Conservation (phyloP, 30 jellyfish, hydroid and myxozoan genomes). For the Aurelia coerulea region DNA sequence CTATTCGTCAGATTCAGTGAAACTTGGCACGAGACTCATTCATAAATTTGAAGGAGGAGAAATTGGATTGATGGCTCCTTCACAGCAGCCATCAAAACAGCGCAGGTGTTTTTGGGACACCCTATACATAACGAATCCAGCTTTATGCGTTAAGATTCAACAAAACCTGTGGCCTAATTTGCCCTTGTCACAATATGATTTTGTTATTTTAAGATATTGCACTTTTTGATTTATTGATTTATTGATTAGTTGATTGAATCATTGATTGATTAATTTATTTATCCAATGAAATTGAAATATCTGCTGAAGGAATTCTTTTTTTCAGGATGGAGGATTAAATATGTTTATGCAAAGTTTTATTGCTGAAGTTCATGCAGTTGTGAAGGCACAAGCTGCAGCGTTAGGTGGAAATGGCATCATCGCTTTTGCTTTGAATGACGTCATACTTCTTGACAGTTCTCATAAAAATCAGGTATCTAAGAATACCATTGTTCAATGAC, state of each 20-base stretch:
- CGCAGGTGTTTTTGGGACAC: too few relatives aligned
- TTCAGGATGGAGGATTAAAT: constrained; percentile 91
- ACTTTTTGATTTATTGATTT: not conserved
- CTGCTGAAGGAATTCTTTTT: not conserved
- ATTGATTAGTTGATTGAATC: not conserved
- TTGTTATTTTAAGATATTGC: too few relatives aligned
- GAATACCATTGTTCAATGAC: not conserved
- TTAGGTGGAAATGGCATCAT: constrained; percentile 87
- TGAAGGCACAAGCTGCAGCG: constrained; percentile 85
- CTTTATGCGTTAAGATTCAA: too few relatives aligned
- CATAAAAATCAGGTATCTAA: constrained; percentile 90
- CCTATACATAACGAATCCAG: too few relatives aligned
- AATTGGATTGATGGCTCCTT: too few relatives aligned
- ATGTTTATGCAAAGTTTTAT: constrained; percentile 88
- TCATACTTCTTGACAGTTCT: constrained; percentile 80
- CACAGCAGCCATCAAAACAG: too few relatives aligned
- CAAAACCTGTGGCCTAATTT: too few relatives aligned
- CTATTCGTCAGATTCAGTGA: too few relatives aligned
- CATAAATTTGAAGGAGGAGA: too few relatives aligned
- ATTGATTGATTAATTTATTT: not conserved
- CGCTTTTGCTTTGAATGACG: constrained; percentile 75
- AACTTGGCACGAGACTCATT: too few relatives aligned
- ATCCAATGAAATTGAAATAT: not conserved
- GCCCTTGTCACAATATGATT: too few relatives aligned
- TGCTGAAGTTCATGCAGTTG: constrained; percentile 83